These are phyloP conservation scores for Apolygus lucorum DNA, from an alignment of 1,140 invertebrate genomes.

Conservation along the genomic window DNA sequence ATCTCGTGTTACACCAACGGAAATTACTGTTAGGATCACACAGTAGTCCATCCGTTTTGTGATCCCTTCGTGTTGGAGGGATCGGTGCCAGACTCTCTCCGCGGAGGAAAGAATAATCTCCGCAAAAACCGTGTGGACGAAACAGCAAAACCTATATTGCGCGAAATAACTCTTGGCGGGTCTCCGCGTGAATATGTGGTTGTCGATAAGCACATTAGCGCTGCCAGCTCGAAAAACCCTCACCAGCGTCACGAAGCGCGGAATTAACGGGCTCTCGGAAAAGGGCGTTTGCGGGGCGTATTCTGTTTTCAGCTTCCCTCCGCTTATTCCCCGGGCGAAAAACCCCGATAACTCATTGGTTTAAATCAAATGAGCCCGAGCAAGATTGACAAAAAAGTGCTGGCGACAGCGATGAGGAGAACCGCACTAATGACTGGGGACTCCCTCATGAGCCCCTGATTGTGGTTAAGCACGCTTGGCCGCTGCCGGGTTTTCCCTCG, in stretches of 20 bases:
- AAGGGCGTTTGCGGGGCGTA: background rate
- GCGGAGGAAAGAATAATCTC: too few relatives aligned
- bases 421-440: background rate
- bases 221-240: background rate
- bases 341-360: conserved; percentile 8
- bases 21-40: too few relatives aligned
- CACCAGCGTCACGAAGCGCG: background rate
- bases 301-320: background rate
- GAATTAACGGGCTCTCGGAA: too few relatives aligned
- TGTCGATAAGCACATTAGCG: conserved; percentile 19
- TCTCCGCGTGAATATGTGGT: conserved; percentile 19
- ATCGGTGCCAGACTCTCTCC: too few relatives aligned
- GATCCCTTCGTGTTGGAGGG: too few relatives aligned
- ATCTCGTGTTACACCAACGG: too few relatives aligned
- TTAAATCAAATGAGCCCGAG: conserved; percentile 13
- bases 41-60: too few relatives aligned
- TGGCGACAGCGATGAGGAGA: background rate
- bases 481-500: background rate
- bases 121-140: too few relatives aligned
- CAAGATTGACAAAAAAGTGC: conserved; percentile 21
- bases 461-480: conserved; percentile 4
- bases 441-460: conserved; percentile 1
- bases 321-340: background rate
- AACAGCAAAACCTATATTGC: too few relatives aligned
- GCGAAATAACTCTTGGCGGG: too few relatives aligned